Evolutionary conservation across 1,140 invertebrate genomes (phyloP), one percentile per base, ranked within the genome.

Genomic region (Pantala flavescens): DNA sequence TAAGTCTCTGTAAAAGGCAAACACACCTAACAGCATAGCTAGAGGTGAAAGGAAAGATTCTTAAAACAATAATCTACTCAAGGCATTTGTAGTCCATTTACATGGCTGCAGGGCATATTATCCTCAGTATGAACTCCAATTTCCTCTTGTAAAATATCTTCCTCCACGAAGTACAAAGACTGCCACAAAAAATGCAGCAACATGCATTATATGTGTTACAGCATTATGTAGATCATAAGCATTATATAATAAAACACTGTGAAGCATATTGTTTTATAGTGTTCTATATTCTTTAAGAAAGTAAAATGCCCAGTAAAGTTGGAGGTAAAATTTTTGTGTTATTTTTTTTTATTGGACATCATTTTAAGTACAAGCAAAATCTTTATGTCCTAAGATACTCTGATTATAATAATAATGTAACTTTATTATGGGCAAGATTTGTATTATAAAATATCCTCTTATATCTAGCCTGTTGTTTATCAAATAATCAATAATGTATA

Each of bases 111-210:
- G 24, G 24, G 71, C 24, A 36, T 28, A 36, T 42, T 72, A 72
- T 28, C 42, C 42, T 72, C 71, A n/a, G 24, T 28, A 14, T 11
- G 11, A 16, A 24, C 24, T 72, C 23, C 42, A 36, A 24, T 42
- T 72, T n/a, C 24, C 24, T 42, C 71, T 36, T 28, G 24, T 42
- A 24, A 21, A n/a, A 36, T 24, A 19, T 36, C 19, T n/a, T 72
- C 71, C 16, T 72, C 71, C 71, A 36, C 71, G 19, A 21, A 42
- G 42, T 28, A 72, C 24, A 72, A 72, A 14, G 71, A 72, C 71
- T 72, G 71, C 71, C 71, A 72, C 71, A 72, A 42, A 72, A 28
- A 72, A 72, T 72, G 24, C n/a, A 72, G 71, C 71, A 42, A 72
- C 71, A 72, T 72, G 24, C 42, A 72, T 72, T 36, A 72, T 21